Evolutionary conservation across 2,797 vertebrate genomes (phyloP), one percentile per base, ranked within the genome.

Genomic region (Adrianichthys oophorus): DNA sequence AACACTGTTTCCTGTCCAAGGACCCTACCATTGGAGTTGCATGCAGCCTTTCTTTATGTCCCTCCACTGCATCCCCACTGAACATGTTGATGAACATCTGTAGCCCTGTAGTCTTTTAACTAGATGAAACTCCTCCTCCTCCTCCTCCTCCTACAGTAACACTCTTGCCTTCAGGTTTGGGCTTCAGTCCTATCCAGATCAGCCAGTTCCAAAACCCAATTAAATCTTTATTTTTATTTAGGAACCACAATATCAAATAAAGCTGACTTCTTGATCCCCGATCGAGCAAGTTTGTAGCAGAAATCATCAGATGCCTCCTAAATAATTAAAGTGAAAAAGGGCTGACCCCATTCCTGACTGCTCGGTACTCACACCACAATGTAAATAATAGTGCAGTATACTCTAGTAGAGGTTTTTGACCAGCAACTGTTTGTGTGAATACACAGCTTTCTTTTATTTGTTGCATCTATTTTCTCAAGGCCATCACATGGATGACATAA

Each of bases 321-420:
- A 45, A 61, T 65, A 65, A 41, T 41, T 86, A 74, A 78, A 75
- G 71, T 81, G 74, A 72, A 65, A 61, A 7, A 5, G 63, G 76
- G 32, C 70, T 72, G 68, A 62, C 68, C 65, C 66, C 82, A 58
- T 62, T 49, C 70, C 69, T 72, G 74, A 70, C 48, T 21, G 62
- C 58, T 52, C 59, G 60, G 57, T 65, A 64, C 78, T 77, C 74
- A 74, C n/a, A 46, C 65, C n/a, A 78, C 62, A 56, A 75, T 90
- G 86, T 88, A 89, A 80, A 89, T 88, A 86, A 53, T 80, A 76
- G 68, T 72, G 70, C 71, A 72, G 75, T 87, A 81, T 82, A 80
- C 73, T 83, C 79, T 65, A 77, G 72, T 85, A 82, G 82, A 81
- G 79, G 72, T 85, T 84, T 84, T 78, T 79, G 81, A 87, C 86